Conservation (phyloP, 2,113 vertebrate genomes). For the Grallaria varia region DNA sequence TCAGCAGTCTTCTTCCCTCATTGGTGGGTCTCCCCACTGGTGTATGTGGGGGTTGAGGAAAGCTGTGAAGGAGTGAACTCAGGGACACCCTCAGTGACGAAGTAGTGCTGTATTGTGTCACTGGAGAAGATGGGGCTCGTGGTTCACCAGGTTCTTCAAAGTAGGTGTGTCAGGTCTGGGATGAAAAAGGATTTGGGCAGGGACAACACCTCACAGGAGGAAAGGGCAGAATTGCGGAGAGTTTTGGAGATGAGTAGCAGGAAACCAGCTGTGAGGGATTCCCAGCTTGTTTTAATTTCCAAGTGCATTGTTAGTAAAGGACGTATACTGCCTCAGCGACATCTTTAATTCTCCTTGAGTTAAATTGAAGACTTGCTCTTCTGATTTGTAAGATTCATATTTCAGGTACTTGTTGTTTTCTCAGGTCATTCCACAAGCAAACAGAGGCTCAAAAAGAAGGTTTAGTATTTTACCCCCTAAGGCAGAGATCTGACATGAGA, state of each 20-base stretch:
- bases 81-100: not conserved
- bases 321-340: too few species aligned
- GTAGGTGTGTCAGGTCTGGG: not conserved
- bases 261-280: not conserved
- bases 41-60: rapidly evolving
- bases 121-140: rapidly evolving
- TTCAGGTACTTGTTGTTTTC: not conserved
- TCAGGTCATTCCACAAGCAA: not conserved
- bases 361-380: not conserved
- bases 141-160: not conserved
- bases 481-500: not conserved
- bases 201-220: not conserved
- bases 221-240: not conserved
- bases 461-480: not conserved
- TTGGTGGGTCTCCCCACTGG: not conserved
- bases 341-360: not conserved
- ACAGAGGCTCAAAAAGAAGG: not conserved
- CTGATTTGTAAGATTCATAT: not conserved
- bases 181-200: not conserved
- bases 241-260: not conserved
- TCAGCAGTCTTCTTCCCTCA: not conserved
- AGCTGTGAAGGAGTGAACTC: rapidly evolving
- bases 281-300: not conserved
- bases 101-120: not conserved
- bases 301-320: not conserved